Conservation (phyloP, 2,888 invertebrate genomes). For the Polylopha cassiicola region DNA sequence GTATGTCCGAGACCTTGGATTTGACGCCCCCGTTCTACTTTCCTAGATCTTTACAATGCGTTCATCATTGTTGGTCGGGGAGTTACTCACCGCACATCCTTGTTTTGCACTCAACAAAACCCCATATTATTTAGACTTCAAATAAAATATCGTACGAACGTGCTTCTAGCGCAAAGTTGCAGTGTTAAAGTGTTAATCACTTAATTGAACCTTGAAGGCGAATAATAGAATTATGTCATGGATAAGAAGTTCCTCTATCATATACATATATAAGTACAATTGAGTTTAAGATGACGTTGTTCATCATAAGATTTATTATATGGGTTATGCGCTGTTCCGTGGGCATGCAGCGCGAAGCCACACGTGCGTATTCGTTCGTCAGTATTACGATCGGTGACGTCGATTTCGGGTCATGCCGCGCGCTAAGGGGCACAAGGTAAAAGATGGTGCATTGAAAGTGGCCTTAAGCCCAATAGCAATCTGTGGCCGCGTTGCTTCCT, state of each 20-base stretch:
- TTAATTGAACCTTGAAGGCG: slow-evolving; percentile 18
- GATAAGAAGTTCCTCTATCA: slow-evolving; percentile 13
- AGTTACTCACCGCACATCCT: slow-evolving; percentile 20
- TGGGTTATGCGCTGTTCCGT: slow-evolving; percentile 14
- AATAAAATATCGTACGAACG: too few species aligned
- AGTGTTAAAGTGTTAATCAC: too few species aligned
- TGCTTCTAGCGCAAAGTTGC: too few species aligned
- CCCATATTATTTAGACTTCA: too few species aligned
- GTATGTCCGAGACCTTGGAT: slow-evolving; percentile 62
- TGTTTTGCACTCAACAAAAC: too few species aligned
- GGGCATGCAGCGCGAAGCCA: slow-evolving; percentile 22
- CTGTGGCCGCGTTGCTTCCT: slow-evolving; percentile 72
- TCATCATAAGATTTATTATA: slow-evolving; percentile 10
- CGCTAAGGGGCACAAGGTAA: slow-evolving; percentile 75
- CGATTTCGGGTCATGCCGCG: slow-evolving; percentile 66
- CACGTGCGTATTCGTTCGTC: slow-evolving; percentile 25
- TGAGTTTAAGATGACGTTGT: slow-evolving; percentile 13
- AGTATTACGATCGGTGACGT: slow-evolving; percentile 31
- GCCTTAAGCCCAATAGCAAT: slow-evolving; percentile 76
- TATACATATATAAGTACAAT: slow-evolving; percentile 9
- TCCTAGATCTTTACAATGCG: slow-evolving; percentile 66
- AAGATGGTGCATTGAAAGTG: slow-evolving; percentile 77
- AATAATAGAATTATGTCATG: slow-evolving; percentile 18
- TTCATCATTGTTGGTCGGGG: slow-evolving; percentile 59
- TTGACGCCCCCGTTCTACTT: slow-evolving; percentile 71